Conservation (phyloP, 2,113 vertebrate genomes). For the Morone chrysops region DNA sequence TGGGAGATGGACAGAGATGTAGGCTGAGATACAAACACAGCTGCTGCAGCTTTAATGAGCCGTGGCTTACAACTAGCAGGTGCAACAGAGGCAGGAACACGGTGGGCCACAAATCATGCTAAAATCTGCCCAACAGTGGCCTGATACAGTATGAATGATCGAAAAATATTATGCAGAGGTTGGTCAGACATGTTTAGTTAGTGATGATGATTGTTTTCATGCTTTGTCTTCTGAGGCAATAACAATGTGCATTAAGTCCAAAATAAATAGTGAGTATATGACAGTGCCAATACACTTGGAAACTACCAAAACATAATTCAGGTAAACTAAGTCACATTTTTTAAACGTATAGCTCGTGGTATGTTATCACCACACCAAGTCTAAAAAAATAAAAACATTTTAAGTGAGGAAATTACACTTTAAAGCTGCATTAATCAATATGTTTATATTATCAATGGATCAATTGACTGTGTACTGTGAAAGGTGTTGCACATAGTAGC, state of each 20-base stretch:
- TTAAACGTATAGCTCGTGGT: background rate
- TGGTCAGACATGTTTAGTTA: background rate
- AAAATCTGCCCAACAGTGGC: background rate
- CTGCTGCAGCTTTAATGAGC: slow-evolving; percentile 45
- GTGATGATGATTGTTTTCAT: background rate
- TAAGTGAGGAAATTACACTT: too few species aligned
- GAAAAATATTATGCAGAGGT: background rate
- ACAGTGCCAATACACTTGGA: background rate
- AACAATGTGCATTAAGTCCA: background rate
- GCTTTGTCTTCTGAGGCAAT: background rate
- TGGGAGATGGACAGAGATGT: background rate
- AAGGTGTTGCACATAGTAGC: background rate
- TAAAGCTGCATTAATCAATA: background rate
- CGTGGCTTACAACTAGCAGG: background rate
- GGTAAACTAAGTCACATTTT: background rate
- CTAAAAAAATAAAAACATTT: too few species aligned
- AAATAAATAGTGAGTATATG: background rate
- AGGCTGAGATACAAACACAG: slow-evolving; percentile 48
- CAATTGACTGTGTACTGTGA: background rate
- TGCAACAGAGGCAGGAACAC: slow-evolving; percentile 4
- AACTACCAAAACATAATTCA: background rate
- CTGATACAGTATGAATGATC: background rate
- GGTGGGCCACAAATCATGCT: background rate
- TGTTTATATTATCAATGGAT: background rate
- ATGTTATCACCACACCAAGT: too few species aligned